These are phyloP conservation scores for Psophia crepitans DNA, from an alignment of 2,113 vertebrate species.

Conservation along the genomic window DNA sequence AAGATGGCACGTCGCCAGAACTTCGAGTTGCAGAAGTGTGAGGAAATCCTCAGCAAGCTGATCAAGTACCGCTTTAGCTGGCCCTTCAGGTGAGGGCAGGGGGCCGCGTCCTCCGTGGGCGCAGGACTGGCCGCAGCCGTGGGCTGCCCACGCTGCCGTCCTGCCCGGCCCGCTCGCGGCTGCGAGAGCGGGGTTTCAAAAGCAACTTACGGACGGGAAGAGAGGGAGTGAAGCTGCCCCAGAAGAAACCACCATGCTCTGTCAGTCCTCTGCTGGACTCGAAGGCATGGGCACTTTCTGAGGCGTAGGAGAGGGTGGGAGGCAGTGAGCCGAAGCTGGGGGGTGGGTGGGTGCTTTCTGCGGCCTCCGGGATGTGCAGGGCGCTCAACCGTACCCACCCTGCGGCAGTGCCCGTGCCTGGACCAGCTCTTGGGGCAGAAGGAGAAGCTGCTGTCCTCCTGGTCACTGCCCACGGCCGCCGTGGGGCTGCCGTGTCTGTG, in stretches of 20 bases:
- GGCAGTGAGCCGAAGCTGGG: background rate
- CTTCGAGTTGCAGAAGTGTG: conserved; percentile 89
- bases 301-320: background rate
- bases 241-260: background rate
- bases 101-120: accelerated
- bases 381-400: accelerated
- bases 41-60: conserved; percentile 91
- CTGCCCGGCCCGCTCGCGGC: background rate
- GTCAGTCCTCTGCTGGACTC: background rate
- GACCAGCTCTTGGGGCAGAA: background rate
- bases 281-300: background rate
- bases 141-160: background rate
- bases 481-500: background rate
- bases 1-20: conserved; percentile 75
- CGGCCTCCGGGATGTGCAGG: background rate
- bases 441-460: background rate
- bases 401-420: accelerated
- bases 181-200: background rate
- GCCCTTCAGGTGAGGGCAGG: conserved; percentile 89
- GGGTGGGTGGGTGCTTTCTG: background rate
- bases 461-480: accelerated
- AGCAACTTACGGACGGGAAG: background rate
- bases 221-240: background rate
- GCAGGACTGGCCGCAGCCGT: background rate
- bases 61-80: conserved; percentile 94